Evolutionary conservation across 2,888 invertebrate species (phyloP), one percentile per base, ranked within the genome.

Genomic region (Cotesia congregata): DNA sequence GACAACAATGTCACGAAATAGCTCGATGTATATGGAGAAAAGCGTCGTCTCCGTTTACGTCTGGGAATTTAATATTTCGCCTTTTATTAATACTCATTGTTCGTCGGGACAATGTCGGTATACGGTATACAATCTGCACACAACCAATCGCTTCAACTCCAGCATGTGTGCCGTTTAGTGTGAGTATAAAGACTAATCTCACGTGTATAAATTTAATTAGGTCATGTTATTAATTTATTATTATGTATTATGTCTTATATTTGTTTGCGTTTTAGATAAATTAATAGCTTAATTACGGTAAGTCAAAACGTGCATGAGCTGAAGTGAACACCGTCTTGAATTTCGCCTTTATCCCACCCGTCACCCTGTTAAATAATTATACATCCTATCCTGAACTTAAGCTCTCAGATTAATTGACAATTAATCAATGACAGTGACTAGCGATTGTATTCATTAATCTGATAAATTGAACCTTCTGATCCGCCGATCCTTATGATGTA

Each of bases 341-440:
- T 50, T 50, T 50, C 50, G 4, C 50, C 50, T 50, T 50, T 12
- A 50, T 50, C 50, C 50, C 12, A 12, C 9, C 50, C 50, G 50
- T 50, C 50, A 50, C 12, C 50, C 12, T 50, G 50, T 12, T 12
- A 50, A 50, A 50, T 50, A 12, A 50, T 50, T 50, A 30, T 65
- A 20, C 65, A 62, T 12, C 5, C 6, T 20, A 30, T 12, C 12
- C 30, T 5, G 50, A 50, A 6, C 12, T 59, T 30, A 41, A 38
- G 15, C 30, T 12, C 67, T 20, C 38, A 39, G 60, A 50, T 74
- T 70, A 72, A 72, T 70, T 73, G 69, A 62, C 77, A 50, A 74
- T 77, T 77, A 39, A 68, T 77, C 73, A 77, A 69, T 70, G 69
- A 60, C 73, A 77, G 50, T 15, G 62, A 65, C 12, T 70, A 77